Evolutionary conservation across 1,140 invertebrate species (phyloP).

Genomic region (Micrasema longulum): DNA sequence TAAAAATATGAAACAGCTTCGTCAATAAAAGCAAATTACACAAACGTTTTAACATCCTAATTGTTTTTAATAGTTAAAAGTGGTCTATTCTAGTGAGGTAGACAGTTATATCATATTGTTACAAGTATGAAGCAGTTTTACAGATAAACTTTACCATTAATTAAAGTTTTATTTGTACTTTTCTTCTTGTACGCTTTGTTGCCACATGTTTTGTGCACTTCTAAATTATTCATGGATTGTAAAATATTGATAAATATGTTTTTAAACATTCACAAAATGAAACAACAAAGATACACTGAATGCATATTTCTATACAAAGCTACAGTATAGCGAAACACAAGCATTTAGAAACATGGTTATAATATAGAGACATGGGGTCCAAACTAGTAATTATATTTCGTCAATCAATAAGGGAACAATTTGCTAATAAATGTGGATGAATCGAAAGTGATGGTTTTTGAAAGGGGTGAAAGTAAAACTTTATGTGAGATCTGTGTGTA

Average conservation of each 20-base stretch:
- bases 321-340: conserved; percentile 2
- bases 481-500: too few species aligned
- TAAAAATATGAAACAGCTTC: too few species aligned
- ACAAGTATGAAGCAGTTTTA: conserved; percentile 4
- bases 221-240: conserved; percentile 7
- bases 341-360: conserved; percentile 8
- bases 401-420: too few species aligned
- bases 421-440: too few species aligned
- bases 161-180: conserved; percentile 42
- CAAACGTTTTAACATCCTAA: too few species aligned
- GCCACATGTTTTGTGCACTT: conserved; percentile 36
- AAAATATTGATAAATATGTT: conserved; percentile 2
- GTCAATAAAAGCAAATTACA: too few species aligned
- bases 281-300: conserved; percentile 8
- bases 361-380: too few species aligned
- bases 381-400: too few species aligned
- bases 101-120: background rate
- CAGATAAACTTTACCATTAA: conserved; percentile 18
- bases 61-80: conserved; percentile 11
- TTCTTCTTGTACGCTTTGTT: conserved; percentile 43
- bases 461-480: too few species aligned
- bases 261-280: background rate
- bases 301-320: conserved; percentile 26
- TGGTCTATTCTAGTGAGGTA: conserved; percentile 26
- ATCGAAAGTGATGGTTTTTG: too few species aligned